Percentiles rank a stretch among this genome's conserved stretches.
phyloP scores from a whole-genome alignment of 2,888 invertebrate species.

The Diaprepes abbreviatus region DNA sequence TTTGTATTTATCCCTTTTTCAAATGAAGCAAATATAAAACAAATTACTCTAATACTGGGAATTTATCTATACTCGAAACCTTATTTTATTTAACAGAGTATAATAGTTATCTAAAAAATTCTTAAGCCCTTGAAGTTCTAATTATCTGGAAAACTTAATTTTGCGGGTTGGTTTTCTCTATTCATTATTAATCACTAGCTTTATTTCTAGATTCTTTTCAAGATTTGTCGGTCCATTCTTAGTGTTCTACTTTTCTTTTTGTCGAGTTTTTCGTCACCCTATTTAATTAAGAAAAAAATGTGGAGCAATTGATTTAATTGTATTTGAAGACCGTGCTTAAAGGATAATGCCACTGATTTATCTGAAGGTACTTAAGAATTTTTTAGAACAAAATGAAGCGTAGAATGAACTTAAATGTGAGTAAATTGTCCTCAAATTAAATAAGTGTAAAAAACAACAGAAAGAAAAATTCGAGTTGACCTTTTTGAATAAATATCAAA shows the following conservation, averaged over 20 bases:
- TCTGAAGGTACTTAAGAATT: conserved; percentile 23
- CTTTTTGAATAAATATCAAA: not conserved
- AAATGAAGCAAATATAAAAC: too few relatives aligned
- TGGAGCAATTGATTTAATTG: conserved; percentile 43
- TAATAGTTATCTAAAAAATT: too few relatives aligned
- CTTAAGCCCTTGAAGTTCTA: conserved; percentile 20
- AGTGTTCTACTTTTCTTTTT: conserved; percentile 32
- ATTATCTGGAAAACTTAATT: conserved; percentile 40
- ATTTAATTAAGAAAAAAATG: conserved; percentile 47
- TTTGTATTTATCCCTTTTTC: too few relatives aligned
- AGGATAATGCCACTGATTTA: conserved; percentile 35
- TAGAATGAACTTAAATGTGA: not conserved
- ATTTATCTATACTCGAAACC: too few relatives aligned
- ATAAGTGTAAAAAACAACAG: not conserved
- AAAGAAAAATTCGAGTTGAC: not conserved
- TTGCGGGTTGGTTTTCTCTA: conserved; percentile 35
- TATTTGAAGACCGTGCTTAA: conserved; percentile 31
- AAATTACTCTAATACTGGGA: too few relatives aligned
- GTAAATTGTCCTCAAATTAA: not conserved
- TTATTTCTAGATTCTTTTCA: conserved; percentile 45
- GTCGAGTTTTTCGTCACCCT: conserved; percentile 35
- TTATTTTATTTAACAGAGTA: too few relatives aligned
- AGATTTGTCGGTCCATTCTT: conserved; percentile 40
- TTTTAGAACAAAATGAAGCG: conserved; percentile 2
- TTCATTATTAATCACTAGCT: conserved; percentile 41